Evolutionary conservation across 2,113 vertebrate species (phyloP), one percentile per base, ranked within the genome.

Genomic region (Mus spicilegus): DNA sequence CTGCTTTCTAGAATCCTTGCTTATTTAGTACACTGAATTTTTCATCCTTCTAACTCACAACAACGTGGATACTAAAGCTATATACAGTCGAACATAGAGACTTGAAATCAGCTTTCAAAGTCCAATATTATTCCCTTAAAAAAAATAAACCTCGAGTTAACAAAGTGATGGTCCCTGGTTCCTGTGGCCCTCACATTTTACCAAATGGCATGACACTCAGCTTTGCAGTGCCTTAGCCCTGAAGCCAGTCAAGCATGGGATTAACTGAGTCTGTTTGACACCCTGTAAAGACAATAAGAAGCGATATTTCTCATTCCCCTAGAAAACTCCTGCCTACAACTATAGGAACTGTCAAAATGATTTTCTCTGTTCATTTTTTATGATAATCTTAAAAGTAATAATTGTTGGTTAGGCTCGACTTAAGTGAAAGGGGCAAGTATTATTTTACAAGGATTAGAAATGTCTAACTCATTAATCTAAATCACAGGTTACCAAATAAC

Each of bases 1-100:
- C 58, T 65, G 39, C n/a, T 98, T 95, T 98, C 95, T 51, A 95
- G 86, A 58, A 87, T 72, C 82, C 1, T 1, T 76, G 2, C 98
- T 98, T 98, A 98, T 97, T 98, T 97, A 93, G 93, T 26, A 12
- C 58, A 88, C 70, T 92, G 49, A 97, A 46, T 49, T 86, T 93
- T 94, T 95, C 51, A 13, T 96, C 95, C 96, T 96, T 95, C 97
- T 95, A 94, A 94, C 81, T 87, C 88, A 88, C n/a, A 95, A 42
- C 26, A 70, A 42, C 84, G 78, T 82, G 77, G 80, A 72, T 97
- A 97, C 90, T 89, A 92, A 96, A 84, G 51, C 58, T 87, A 70
- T 92, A 89, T 17, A 82, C 85, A 87, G 65, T 85, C 94, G 95
- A 95, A 98, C 75, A 91, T 94, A 5, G 46, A 96, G 91, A 96